phyloP scores from a whole-genome alignment of 2,888 invertebrate genomes.

The Belgica antarctica region DNA sequence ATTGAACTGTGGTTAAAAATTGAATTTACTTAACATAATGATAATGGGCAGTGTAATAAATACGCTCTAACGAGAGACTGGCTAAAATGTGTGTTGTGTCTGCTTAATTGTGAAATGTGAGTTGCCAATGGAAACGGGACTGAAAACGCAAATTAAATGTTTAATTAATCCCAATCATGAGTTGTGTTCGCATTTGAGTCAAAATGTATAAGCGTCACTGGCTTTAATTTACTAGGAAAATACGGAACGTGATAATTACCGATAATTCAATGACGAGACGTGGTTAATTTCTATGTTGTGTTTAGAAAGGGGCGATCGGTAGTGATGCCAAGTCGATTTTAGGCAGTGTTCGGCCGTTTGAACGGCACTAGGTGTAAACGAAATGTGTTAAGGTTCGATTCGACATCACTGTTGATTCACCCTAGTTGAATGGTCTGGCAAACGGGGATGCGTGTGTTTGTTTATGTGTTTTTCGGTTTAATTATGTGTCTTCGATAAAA shows the following conservation, averaged over 20 bases:
- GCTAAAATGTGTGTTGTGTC: not conserved
- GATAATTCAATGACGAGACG: not conserved
- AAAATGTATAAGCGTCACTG: not conserved
- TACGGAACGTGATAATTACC: slow-evolving; percentile 2
- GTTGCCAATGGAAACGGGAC: no score
- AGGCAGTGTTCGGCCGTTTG: no score
- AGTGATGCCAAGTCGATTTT: no score
- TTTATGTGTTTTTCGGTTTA: no score
- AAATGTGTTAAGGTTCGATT: no score
- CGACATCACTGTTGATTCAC: no score
- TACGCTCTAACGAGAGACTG: not conserved
- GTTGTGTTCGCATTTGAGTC: no score
- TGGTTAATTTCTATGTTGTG: not conserved
- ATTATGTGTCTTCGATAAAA: not conserved
- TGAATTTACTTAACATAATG: not conserved
- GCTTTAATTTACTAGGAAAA: not conserved
- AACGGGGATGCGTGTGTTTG: no score
- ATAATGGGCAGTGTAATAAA: not conserved
- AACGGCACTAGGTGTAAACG: no score
- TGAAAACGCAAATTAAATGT: not conserved
- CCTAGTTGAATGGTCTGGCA: no score
- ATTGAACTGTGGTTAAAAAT: not conserved
- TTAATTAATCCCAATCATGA: not conserved
- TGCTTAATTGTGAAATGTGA: not conserved
- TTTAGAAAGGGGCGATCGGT: not conserved